These are phyloP conservation scores for Drosophila aldrichi DNA, from an alignment of 2,888 invertebrate species.

Conservation along the genomic window DNA sequence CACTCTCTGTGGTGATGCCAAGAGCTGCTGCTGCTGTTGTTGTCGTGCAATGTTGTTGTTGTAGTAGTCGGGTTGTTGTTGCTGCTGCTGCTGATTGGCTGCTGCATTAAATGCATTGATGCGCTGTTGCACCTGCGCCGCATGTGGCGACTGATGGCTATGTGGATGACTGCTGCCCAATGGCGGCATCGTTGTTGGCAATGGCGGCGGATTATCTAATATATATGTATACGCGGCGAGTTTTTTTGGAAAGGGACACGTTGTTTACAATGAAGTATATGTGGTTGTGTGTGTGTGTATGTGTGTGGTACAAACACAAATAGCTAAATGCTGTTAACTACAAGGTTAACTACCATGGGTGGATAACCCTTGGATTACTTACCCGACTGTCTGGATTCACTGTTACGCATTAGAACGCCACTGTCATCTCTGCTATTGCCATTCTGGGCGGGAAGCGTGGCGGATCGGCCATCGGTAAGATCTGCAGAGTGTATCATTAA, in stretches of 20 bases:
- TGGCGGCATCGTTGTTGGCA: conserved; percentile 85
- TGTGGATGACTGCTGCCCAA: conserved; percentile 62
- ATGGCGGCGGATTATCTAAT: conserved; percentile 85
- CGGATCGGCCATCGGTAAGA: conserved; percentile 77
- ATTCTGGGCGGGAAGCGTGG: conserved; percentile 83
- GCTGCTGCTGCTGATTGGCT: conserved; percentile 65
- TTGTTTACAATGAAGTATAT: conserved; percentile 52
- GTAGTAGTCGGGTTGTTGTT: conserved; percentile 63
- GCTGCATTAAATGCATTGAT: conserved; percentile 82
- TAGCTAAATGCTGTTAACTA: conserved; percentile 43
- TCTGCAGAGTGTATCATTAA: conserved; percentile 52
- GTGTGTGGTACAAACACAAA: conserved; percentile 54
- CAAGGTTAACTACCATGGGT: conserved; percentile 26
- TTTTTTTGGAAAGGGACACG: conserved; percentile 50
- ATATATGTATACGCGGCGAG: conserved; percentile 30
- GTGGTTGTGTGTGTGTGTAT: conserved; percentile 25
- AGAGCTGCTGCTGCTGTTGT: conserved; percentile 52
- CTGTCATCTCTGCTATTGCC: conserved; percentile 82
- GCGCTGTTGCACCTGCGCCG: conserved; percentile 81
- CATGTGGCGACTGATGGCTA: conserved; percentile 52
- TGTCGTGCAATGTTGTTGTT: conserved; percentile 50
- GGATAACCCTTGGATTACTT: conserved; percentile 28
- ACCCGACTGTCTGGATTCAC: conserved; percentile 84
- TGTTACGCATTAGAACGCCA: conserved; percentile 79
- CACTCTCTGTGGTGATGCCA: conserved; percentile 63